Evolutionary conservation across 1,140 invertebrate species (phyloP).

Genomic region (Drosophila jambulina): DNA sequence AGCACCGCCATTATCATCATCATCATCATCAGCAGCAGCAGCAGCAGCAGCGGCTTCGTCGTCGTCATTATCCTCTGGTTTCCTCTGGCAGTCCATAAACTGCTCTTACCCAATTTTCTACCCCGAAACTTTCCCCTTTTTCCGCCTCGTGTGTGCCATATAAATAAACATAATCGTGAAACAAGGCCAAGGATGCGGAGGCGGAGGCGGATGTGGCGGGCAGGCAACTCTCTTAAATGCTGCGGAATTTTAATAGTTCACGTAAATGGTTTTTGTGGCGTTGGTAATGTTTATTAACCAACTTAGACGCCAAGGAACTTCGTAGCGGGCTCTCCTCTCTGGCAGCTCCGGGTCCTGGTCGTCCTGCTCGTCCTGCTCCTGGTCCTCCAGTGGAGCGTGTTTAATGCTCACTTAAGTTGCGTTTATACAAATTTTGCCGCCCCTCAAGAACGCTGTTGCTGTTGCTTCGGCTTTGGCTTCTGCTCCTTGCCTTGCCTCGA

Average conservation of each 20-base stretch:
- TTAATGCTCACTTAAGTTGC: conserved; percentile 83
- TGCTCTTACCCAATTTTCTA: background rate
- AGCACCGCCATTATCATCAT: background rate
- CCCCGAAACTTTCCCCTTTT: conserved; percentile 11
- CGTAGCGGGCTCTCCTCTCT: background rate
- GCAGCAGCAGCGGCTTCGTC: background rate
- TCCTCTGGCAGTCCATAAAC: conserved; percentile 27
- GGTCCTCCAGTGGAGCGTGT: conserved; percentile 72
- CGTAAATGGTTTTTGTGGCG: conserved; percentile 81
- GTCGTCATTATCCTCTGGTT: background rate
- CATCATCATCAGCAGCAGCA: background rate
- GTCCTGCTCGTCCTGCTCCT: conserved; percentile 6
- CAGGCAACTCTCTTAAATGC: conserved; percentile 70
- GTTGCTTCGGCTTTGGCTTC: background rate
- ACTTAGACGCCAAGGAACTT: conserved; percentile 60
- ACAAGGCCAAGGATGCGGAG: conserved; percentile 36
- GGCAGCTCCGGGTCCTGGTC: background rate
- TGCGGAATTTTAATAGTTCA: conserved; percentile 80
- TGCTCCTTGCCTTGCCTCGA: background rate
- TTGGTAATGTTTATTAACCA: conserved; percentile 83
- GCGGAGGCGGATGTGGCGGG: background rate
- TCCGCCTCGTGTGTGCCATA: conserved; percentile 48
- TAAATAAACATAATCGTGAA: conserved; percentile 80
- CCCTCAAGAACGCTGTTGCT: conserved; percentile 17
- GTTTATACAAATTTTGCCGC: conserved; percentile 78